Percentiles rank a stretch among this genome's conserved stretches.
Conservation (phyloP, 2,797 vertebrate genomes). For the Phataginus tricuspis region DNA sequence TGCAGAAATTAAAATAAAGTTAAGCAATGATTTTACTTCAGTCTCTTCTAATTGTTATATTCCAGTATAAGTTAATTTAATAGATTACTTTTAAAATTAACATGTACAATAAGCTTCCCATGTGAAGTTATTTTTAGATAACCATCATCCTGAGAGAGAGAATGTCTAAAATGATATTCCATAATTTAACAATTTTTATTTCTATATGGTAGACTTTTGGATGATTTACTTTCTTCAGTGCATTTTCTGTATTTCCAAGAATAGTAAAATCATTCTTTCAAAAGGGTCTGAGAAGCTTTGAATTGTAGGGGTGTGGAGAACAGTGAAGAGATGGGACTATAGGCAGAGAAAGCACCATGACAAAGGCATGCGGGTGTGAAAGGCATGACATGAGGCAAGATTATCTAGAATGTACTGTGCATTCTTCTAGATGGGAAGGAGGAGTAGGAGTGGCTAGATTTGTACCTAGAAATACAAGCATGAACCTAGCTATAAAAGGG, state of each 20-base stretch:
- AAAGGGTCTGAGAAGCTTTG: not conserved
- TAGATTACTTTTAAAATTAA: slow-evolving; percentile 30
- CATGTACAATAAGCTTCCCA: not conserved
- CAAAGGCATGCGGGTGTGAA: not conserved
- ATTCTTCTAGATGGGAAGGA: not conserved
- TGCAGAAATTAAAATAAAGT: slow-evolving; percentile 40
- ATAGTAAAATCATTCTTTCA: not conserved
- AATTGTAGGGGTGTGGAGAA: not conserved
- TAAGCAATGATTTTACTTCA: slow-evolving; percentile 38
- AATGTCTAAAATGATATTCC: not conserved
- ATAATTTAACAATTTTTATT: not conserved
- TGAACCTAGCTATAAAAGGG: not conserved
- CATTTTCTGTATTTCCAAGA: slow-evolving; percentile 16
- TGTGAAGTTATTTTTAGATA: slow-evolving; percentile 12
- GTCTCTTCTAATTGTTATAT: slow-evolving; percentile 34
- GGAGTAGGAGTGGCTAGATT: not conserved
- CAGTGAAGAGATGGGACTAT: not conserved
- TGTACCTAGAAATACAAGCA: not conserved
- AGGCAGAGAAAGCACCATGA: not conserved
- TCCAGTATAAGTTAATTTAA: slow-evolving; percentile 3
- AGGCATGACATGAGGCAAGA: not conserved
- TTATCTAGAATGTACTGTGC: not conserved
- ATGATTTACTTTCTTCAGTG: not conserved
- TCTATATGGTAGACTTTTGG: not conserved
- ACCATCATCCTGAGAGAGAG: not conserved